Evolutionary conservation across 2,888 invertebrate genomes (phyloP).

Genomic region (Drosophila conformis): DNA sequence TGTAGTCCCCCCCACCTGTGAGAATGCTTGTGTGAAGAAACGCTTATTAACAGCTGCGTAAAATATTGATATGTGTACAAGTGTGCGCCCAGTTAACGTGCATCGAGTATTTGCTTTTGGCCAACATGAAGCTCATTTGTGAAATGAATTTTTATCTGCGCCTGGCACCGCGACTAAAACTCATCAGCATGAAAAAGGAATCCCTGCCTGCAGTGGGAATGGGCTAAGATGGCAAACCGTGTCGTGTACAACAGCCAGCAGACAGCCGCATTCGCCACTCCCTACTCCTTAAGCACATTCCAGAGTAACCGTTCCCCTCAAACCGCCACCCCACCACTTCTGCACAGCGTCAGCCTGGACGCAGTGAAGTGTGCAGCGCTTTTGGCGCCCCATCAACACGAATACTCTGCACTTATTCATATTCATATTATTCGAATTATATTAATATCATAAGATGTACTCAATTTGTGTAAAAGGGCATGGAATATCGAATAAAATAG

Average conservation of each 20-base stretch:
- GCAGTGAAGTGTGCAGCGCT: slow-evolving; percentile 77
- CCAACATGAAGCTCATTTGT: slow-evolving; percentile 44
- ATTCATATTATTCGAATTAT: slow-evolving; percentile 32
- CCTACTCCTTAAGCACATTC: slow-evolving; percentile 7
- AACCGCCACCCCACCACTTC: slow-evolving; percentile 12
- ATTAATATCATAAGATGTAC: background rate
- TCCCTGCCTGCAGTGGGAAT: slow-evolving; percentile 22
- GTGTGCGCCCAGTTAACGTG: slow-evolving; percentile 9
- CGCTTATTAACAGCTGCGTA: slow-evolving; percentile 14
- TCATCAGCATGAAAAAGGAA: slow-evolving; percentile 15
- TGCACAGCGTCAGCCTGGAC: slow-evolving; percentile 30
- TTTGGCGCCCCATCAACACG: slow-evolving; percentile 51
- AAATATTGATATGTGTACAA: slow-evolving; percentile 18
- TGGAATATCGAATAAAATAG: background rate
- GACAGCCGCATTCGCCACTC: slow-evolving; percentile 34
- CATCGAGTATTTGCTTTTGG: slow-evolving; percentile 31
- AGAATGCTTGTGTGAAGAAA: slow-evolving; percentile 5
- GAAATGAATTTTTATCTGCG: slow-evolving; percentile 56
- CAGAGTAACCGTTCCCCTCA: background rate
- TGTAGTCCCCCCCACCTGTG: background rate
- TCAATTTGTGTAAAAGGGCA: background rate
- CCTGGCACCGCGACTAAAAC: slow-evolving; percentile 26
- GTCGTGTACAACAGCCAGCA: slow-evolving; percentile 33
- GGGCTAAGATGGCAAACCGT: slow-evolving; percentile 37
- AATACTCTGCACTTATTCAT: slow-evolving; percentile 59